phyloP scores from a whole-genome alignment of 2,888 invertebrate species.

The Drosophila paucipuncta region DNA sequence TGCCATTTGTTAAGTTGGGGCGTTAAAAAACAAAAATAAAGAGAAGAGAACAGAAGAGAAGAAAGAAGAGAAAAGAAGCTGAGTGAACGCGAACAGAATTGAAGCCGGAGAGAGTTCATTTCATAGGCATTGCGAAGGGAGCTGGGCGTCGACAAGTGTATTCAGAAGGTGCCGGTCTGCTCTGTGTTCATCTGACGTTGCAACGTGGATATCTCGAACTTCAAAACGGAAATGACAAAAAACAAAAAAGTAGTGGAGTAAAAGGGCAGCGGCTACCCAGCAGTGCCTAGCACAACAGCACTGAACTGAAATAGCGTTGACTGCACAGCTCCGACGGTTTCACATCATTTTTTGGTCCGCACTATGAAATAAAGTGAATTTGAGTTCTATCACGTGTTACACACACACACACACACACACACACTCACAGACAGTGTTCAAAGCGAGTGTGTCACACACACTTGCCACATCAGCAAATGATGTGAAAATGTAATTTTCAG shows the following conservation, averaged over 20 bases:
- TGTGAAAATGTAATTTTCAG: constrained; percentile 80
- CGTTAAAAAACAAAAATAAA: background rate
- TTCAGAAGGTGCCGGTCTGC: constrained; percentile 40
- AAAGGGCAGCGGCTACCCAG: constrained; percentile 8
- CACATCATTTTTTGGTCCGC: constrained; percentile 39
- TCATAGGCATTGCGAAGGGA: constrained; percentile 73
- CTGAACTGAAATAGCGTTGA: constrained; percentile 25
- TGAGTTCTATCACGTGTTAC: constrained; percentile 41
- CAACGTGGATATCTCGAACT: constrained; percentile 55
- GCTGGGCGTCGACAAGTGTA: constrained; percentile 35
- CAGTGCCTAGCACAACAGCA: constrained; percentile 8
- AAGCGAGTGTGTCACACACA: constrained; percentile 52
- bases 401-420: constrained; percentile 11
- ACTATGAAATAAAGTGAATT: constrained; percentile 54
- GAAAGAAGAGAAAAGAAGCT: constrained; percentile 19
- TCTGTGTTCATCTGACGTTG: constrained; percentile 8
- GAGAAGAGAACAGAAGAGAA: background rate
- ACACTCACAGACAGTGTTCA: constrained; percentile 9
- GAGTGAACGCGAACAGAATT: constrained; percentile 37
- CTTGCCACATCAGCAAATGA: constrained; percentile 81
- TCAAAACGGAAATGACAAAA: constrained; percentile 50
- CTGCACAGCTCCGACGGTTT: constrained; percentile 46
- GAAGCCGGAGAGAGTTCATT: constrained; percentile 49
- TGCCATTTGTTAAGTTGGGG: constrained; percentile 26
- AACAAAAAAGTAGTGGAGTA: background rate